A percentile compares a stretch with the other conserved stretches of the same genome.
These are phyloP conservation scores for Azemiops feae DNA, from an alignment of 2,113 vertebrate genomes.

Conservation along the genomic window DNA sequence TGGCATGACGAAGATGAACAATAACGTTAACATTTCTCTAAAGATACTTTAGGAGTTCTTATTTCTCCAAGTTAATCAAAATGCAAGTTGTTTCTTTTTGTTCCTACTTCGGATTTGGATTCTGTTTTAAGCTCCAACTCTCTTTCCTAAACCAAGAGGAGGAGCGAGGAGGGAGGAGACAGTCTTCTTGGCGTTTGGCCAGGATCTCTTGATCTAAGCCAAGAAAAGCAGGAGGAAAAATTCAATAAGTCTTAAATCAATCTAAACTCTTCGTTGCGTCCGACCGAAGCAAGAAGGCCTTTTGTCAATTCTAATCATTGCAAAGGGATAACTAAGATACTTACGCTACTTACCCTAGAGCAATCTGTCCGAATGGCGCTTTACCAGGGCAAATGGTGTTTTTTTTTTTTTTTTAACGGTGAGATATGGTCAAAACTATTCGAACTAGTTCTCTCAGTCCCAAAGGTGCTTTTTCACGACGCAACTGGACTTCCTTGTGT, in stretches of 20 bases:
- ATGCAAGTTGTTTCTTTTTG: not conserved
- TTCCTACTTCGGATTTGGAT: not conserved
- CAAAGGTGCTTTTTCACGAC: too few species aligned
- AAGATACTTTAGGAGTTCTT: accelerated
- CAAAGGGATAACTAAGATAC: not conserved
- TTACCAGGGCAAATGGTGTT: not conserved
- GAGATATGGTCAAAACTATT: not conserved
- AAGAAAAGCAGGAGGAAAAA: not conserved
- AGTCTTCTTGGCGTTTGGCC: slow-evolving; percentile 20
- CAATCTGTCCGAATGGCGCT: not conserved
- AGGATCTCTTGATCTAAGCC: slow-evolving; percentile 1
- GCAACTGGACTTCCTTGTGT: too few species aligned
- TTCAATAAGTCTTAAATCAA: not conserved
- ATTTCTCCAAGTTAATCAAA: not conserved
- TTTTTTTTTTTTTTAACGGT: not conserved
- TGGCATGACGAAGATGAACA: not conserved
- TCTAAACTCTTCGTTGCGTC: not conserved
- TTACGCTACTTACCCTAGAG: too few species aligned
- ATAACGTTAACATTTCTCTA: not conserved
- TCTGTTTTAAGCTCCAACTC: not conserved
- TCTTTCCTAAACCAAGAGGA: not conserved
- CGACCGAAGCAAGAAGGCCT: too few species aligned
- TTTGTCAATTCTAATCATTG: not conserved
- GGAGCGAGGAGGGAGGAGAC: not conserved
- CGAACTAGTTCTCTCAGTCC: not conserved